Percentiles rank a stretch among this genome's conserved stretches.
phyloP scores from a whole-genome alignment of 1,140 invertebrate species.

The Oppia nitens region DNA sequence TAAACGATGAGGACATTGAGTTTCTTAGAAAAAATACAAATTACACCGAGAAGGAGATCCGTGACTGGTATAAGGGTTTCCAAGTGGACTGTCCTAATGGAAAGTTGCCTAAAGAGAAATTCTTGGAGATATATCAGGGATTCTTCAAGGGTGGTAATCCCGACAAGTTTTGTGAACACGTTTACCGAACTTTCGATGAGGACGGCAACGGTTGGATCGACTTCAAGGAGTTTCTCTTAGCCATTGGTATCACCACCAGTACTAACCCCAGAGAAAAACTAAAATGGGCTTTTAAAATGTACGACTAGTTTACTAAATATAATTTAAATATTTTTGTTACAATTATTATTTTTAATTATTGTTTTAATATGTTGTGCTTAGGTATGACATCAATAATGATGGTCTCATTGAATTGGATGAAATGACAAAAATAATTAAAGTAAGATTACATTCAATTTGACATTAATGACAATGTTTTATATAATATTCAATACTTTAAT shows the following conservation, averaged over 20 bases:
- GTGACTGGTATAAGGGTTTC: constrained; percentile 95
- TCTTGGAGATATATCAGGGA: constrained; percentile 99
- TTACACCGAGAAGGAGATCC: constrained; percentile 90
- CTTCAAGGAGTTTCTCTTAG: constrained; percentile 82
- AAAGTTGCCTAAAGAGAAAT: constrained; percentile 87
- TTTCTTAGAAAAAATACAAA: constrained; percentile 85
- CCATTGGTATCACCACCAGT: constrained; percentile 93
- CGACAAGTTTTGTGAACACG: constrained; percentile 96
- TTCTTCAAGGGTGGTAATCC: constrained; percentile 97
- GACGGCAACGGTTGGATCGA: constrained; percentile 95
- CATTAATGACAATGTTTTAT: too few relatives aligned
- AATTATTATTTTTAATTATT: not conserved
- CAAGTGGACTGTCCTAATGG: constrained; percentile 99
- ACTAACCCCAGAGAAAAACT: constrained; percentile 86
- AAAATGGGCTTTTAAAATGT: constrained; percentile 95
- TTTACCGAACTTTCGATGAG: constrained; percentile 97
- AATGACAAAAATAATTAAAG: constrained; percentile 44
- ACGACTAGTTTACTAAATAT: not conserved
- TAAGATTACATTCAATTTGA: too few relatives aligned
- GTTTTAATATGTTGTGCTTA: constrained; percentile 15
- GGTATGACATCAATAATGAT: constrained; percentile 97
- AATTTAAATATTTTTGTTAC: too few relatives aligned
- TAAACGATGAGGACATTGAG: constrained; percentile 91
- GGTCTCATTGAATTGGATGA: constrained; percentile 91
- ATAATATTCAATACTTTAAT: too few relatives aligned